Evolutionary conservation across 2,797 vertebrate genomes (phyloP), one percentile per base, ranked within the genome.

Genomic region (Fistularia tabacaria): DNA sequence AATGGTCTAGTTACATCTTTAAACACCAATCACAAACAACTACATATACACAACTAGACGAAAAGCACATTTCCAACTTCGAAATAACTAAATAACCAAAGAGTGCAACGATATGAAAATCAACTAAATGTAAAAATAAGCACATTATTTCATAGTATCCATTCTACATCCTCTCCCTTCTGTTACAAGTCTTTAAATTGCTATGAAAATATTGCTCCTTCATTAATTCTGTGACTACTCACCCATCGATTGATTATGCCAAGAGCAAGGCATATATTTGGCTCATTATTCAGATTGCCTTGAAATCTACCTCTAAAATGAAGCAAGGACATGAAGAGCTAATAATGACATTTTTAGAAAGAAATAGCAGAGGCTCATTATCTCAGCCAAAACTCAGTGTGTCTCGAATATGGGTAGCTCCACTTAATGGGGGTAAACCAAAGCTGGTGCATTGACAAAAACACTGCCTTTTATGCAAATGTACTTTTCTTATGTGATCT

Each of bases 251-350:
- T 59, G 65, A 64, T 59, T 75, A 69, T 15, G 14, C 46, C 37
- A 55, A 49, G 41, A 75, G 46, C 1, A 7, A 36, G 51, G 56
- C 12, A 25, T 25, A 15, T 53, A 58, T 73, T 59, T 54, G 56
- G 50, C 36, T 49, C 42, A 62, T 69, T 70, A 66, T 65, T 80
- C 59, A 59, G 41, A 62, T 9, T 12, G 13, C 58, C 79, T 69
- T 37, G 64, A 71, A 76, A 61, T 38, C 46, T 62, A 38, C 54
- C 59, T 54, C 36, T 13, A 64, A 58, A 61, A 66, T 25, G 40
- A 61, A 51, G 46, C 54, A n/a, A 51, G 10, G 39, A 52, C 38
- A n/a, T 41, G 25, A 42, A 25, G 47, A 62, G 54, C 46, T 57
- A 59, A 66, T 54, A 51, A 70, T 62, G 39, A 44, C 15, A 50